These are phyloP conservation scores for Thunnus maccoyii DNA, from an alignment of 2,113 vertebrate genomes.

Conservation along the genomic window DNA sequence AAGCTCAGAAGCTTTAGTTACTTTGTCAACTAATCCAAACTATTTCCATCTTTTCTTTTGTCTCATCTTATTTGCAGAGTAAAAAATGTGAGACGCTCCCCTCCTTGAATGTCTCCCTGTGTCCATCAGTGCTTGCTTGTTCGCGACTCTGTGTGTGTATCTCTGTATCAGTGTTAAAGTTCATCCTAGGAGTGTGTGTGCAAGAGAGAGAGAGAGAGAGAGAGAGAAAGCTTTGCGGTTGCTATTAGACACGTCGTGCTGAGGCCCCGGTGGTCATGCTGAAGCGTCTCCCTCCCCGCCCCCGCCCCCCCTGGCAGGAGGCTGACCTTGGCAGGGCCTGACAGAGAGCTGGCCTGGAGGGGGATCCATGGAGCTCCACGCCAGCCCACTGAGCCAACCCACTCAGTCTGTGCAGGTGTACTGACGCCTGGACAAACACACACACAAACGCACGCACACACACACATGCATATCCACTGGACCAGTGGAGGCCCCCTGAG, in stretches of 20 bases:
- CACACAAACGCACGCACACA: conserved; percentile 34
- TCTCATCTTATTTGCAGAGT: conserved; percentile 30
- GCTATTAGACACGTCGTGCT: conserved; percentile 87
- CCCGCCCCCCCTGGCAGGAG: conserved; percentile 66
- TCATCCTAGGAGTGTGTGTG: conserved; percentile 47
- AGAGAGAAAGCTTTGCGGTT: conserved; percentile 80
- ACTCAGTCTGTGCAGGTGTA: conserved; percentile 77
- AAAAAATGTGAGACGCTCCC: neutral
- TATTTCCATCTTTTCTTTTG: conserved; percentile 34
- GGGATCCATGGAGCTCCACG: conserved; percentile 76
- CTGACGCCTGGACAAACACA: conserved; percentile 76
- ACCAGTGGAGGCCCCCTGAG: conserved; percentile 71
- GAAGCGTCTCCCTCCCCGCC: conserved; percentile 58
- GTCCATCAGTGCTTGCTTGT: conserved; percentile 12
- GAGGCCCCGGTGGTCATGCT: conserved; percentile 80
- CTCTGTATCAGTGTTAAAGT: conserved; percentile 63
- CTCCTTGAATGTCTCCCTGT: conserved; percentile 4
- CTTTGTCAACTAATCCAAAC: conserved; percentile 59
- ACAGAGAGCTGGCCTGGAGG: conserved; percentile 84
- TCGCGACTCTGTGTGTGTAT: conserved; percentile 19
- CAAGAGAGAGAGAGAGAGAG: conserved; percentile 48
- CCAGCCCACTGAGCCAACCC: conserved; percentile 82
- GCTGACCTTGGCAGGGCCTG: conserved; percentile 85
- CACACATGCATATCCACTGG: conserved; percentile 59
- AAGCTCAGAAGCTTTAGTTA: conserved; percentile 44